A percentile compares a stretch with the other conserved stretches of the same genome.
phyloP scores from a whole-genome alignment of 2,797 vertebrate species.

The Enteromius mattozi region DNA sequence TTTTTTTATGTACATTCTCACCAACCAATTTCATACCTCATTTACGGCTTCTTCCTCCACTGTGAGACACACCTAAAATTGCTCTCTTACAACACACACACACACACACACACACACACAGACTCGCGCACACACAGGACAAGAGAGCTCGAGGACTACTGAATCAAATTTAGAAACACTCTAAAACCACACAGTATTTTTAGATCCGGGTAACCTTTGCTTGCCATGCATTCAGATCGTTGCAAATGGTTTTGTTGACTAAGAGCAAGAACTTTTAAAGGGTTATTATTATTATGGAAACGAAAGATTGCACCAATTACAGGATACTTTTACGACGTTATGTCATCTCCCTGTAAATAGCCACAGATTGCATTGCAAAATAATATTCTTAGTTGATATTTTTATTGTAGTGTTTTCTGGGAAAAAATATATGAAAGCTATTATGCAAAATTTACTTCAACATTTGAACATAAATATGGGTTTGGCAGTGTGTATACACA shows the following conservation, averaged over 20 bases:
- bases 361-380: neutral
- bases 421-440: neutral
- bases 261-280: neutral
- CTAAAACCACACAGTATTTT: slow-evolving; percentile 46
- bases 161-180: slow-evolving; percentile 49
- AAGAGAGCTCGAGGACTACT: neutral
- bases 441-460: neutral
- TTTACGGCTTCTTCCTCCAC: slow-evolving; percentile 54
- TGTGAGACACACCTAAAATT: slow-evolving; percentile 37
- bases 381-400: neutral
- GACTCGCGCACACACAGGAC: neutral
- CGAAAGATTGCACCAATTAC: slow-evolving; percentile 7
- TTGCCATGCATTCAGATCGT: neutral
- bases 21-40: slow-evolving; percentile 65
- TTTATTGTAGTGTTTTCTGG: neutral
- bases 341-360: neutral
- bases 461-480: neutral
- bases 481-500: neutral
- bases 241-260: slow-evolving; percentile 36
- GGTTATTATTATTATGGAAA: slow-evolving; percentile 10
- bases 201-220: slow-evolving; percentile 35
- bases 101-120: slow-evolving; percentile 37
- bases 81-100: slow-evolving; percentile 34
- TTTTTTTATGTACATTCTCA: slow-evolving; percentile 61
- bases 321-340: neutral